These are phyloP conservation scores for Himalopsyche kuldschensis DNA, from an alignment of 2,888 invertebrate species.

Conservation along the genomic window DNA sequence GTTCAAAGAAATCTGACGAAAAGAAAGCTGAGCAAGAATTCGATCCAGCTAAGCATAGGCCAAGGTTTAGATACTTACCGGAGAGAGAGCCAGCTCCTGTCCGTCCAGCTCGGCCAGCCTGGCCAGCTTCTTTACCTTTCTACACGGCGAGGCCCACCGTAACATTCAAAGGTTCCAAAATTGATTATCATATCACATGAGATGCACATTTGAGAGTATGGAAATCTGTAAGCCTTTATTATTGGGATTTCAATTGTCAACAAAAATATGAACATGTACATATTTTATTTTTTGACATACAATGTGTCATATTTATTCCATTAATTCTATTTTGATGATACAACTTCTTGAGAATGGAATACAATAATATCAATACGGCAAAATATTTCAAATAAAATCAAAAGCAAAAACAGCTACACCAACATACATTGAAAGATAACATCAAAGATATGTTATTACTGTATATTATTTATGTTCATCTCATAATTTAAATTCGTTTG, in stretches of 20 bases:
- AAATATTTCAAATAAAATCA: no score
- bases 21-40: constrained; percentile 69
- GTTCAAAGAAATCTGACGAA: constrained; percentile 43
- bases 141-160: constrained; percentile 62
- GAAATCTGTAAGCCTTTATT: neutral
- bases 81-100: constrained; percentile 54
- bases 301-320: no score
- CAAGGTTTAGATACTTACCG: constrained; percentile 76
- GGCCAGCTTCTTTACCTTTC: constrained; percentile 42
- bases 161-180: constrained; percentile 69
- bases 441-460: no score
- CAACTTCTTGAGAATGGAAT: no score
- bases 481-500: neutral
- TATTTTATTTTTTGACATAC: no score
- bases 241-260: no score
- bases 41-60: constrained; percentile 75
- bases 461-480: neutral
- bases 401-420: no score
- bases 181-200: constrained; percentile 39
- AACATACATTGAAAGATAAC: no score
- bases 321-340: no score
- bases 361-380: no score
- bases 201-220: neutral
- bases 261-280: no score
- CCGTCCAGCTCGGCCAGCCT: constrained; percentile 51